A percentile compares a stretch with the other conserved stretches of the same genome.
Conservation (phyloP, 2,797 vertebrate species). For the Myoxocephalus aenaeus region DNA sequence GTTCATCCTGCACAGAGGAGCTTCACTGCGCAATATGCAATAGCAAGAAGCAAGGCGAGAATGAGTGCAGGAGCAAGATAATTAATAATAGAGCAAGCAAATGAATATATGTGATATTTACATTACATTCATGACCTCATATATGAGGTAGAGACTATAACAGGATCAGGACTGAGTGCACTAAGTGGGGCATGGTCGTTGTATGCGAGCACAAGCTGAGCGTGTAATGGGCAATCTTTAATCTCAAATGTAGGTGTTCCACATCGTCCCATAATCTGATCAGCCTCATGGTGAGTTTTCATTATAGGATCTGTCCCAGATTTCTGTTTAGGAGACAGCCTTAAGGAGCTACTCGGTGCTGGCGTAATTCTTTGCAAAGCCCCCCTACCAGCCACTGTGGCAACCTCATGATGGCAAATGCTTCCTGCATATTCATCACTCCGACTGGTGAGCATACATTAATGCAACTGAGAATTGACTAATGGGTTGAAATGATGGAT, state of each 20-base stretch:
- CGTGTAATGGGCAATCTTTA: constrained; percentile 78
- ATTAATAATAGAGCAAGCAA: constrained; percentile 30
- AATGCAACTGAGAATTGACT: constrained; percentile 41
- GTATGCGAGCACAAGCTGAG: constrained; percentile 59
- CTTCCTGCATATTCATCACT: constrained; percentile 69
- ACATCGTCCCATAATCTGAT: constrained; percentile 77
- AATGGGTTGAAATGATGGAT: constrained; percentile 60
- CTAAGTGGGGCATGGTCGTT: constrained; percentile 62
- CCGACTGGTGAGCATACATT: constrained; percentile 48
- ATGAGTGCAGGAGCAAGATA: neutral
- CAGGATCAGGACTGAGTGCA: constrained; percentile 58
- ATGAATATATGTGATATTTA: constrained; percentile 48
- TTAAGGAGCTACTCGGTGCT: constrained; percentile 48
- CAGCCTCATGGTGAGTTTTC: constrained; percentile 74
- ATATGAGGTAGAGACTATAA: constrained; percentile 50
- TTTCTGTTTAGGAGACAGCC: constrained; percentile 70
- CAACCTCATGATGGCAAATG: constrained; percentile 56
- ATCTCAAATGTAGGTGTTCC: constrained; percentile 80
- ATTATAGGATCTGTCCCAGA: constrained; percentile 76
- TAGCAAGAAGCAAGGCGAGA: neutral
- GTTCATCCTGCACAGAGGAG: neutral
- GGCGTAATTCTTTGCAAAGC: constrained; percentile 60
- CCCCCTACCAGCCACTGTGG: constrained; percentile 54
- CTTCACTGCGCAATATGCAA: neutral
- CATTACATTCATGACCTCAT: constrained; percentile 62